Conservation (phyloP, 1,140 invertebrate genomes). For the Cylas formicarius region DNA sequence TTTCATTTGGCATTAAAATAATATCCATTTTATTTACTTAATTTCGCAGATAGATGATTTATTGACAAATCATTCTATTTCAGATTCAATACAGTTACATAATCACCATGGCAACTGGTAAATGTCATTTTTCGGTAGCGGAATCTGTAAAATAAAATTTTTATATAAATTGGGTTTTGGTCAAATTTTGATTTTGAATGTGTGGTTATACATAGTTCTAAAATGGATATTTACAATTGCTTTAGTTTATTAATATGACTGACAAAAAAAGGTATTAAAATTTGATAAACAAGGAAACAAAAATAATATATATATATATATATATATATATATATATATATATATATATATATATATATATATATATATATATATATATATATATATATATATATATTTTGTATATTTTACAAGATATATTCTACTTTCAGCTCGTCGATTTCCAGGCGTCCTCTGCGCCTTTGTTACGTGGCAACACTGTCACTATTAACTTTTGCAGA, state of each 20-base stretch:
- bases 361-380: neutral
- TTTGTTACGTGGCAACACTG: too few relatives aligned
- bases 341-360: neutral
- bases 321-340: neutral
- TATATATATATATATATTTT: too few relatives aligned
- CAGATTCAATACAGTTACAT: too few relatives aligned
- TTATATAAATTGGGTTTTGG: neutral
- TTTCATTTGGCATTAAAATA: constrained; percentile 46
- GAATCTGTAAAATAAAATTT: neutral
- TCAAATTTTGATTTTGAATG: neutral
- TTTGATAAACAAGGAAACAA: neutral
- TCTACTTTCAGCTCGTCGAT: too few relatives aligned
- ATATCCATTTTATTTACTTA: constrained; percentile 33
- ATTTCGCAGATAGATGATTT: neutral
- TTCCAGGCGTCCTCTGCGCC: too few relatives aligned
- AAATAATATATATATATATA: neutral
- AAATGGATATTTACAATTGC: neutral
- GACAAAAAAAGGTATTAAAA: neutral
- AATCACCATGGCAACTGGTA: too few relatives aligned
- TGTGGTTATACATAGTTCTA: neutral
- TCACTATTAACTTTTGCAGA: too few relatives aligned
- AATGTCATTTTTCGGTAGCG: too few relatives aligned
- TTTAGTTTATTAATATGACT: neutral
- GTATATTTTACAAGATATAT: too few relatives aligned
- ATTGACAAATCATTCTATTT: neutral